phyloP scores from a whole-genome alignment of 2,113 vertebrate genomes.

The Chloropsis cyanopogon region DNA sequence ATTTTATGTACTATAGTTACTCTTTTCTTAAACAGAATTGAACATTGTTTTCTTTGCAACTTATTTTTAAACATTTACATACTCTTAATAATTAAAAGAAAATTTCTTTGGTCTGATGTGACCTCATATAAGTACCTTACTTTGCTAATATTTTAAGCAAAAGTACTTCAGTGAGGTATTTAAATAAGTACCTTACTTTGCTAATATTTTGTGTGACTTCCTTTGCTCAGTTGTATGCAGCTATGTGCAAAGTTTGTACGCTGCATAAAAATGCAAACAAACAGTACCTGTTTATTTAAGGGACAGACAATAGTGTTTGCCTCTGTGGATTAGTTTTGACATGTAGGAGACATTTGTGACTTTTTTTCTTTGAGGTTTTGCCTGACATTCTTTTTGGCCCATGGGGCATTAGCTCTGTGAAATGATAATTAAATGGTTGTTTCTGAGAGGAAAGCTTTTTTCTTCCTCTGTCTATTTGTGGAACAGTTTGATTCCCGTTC shows the following conservation, averaged over 20 bases:
- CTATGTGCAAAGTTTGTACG: not conserved
- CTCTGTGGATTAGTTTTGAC: not conserved
- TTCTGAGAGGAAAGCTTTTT: not conserved
- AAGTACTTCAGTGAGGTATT: too few relatives aligned
- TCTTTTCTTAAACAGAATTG: not conserved
- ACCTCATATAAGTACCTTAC: not conserved
- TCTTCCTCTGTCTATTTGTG: not conserved
- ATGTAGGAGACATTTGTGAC: not conserved
- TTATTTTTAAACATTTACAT: not conserved
- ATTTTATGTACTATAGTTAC: not conserved
- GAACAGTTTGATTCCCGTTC: not conserved
- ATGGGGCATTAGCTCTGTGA: not conserved
- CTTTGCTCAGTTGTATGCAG: not conserved
- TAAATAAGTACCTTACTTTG: not conserved
- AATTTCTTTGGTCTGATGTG: not conserved
- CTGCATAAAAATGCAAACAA: not conserved
- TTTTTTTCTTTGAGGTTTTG: not conserved
- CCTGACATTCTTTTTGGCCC: not conserved
- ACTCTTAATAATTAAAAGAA: not conserved
- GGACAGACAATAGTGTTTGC: not conserved
- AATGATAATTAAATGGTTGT: not conserved
- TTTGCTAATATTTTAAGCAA: too few relatives aligned
- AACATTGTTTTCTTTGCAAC: not conserved
- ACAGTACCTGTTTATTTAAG: not conserved
- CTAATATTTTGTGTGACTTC: not conserved